These are phyloP conservation scores for Turnix velox DNA, from an alignment of 2,113 vertebrate species.

Conservation along the genomic window DNA sequence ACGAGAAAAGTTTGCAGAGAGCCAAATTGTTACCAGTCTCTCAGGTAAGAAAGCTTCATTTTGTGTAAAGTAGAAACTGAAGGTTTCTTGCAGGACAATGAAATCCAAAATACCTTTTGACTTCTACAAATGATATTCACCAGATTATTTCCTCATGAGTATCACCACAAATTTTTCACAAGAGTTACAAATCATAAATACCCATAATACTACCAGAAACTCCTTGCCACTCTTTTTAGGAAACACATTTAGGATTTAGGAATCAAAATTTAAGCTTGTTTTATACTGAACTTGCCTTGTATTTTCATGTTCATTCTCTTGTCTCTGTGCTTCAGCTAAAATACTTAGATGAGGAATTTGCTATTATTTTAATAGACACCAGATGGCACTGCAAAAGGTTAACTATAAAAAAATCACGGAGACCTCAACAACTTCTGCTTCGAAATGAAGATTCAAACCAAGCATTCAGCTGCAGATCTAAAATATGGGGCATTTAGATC, in stretches of 20 bases:
- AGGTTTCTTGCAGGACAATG: neutral
- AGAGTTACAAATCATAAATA: neutral
- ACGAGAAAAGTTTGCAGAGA: neutral
- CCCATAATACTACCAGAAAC: neutral
- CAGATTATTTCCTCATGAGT: neutral
- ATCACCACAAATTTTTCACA: neutral
- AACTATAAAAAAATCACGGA: neutral
- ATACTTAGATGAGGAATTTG: neutral
- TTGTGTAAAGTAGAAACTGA: neutral
- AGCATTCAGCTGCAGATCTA: neutral
- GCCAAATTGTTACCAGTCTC: neutral
- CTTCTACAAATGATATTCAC: neutral
- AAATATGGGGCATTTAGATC: neutral
- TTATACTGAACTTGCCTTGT: neutral
- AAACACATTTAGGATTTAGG: neutral
- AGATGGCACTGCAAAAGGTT: slow-evolving; percentile 38
- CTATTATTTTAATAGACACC: neutral
- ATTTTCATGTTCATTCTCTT: neutral
- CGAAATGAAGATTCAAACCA: neutral
- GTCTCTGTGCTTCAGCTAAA: neutral
- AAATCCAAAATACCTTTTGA: neutral
- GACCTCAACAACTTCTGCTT: neutral
- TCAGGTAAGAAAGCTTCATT: neutral
- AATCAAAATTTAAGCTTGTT: neutral
- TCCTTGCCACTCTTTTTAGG: fast-evolving